Conservation (phyloP, 1,140 invertebrate species). For the Teleopsis dalmanni region DNA sequence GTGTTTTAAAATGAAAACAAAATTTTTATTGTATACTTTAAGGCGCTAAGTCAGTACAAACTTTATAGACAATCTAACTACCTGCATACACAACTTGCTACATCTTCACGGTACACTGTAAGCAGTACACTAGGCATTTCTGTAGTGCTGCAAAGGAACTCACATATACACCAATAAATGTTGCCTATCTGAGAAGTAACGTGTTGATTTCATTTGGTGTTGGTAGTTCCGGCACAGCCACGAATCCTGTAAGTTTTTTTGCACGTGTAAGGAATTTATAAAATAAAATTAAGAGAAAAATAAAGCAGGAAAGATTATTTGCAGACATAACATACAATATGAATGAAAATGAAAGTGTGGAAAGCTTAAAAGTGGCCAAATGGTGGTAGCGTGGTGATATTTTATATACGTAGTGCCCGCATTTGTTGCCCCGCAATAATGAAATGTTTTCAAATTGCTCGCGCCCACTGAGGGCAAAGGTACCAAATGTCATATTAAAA, state of each 20-base stretch:
- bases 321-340: not conserved
- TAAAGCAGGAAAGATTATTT: not conserved
- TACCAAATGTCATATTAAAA: not conserved
- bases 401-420: not conserved
- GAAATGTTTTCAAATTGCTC: too few relatives aligned
- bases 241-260: not conserved
- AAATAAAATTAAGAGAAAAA: constrained; percentile 2
- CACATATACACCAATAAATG: not conserved
- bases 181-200: not conserved
- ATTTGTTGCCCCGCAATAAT: not conserved
- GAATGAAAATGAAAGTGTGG: constrained; percentile 3
- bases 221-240: not conserved
- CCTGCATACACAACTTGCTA: too few relatives aligned
- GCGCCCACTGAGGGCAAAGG: not conserved
- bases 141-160: not conserved
- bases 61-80: too few relatives aligned
- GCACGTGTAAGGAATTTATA: constrained; percentile 5
- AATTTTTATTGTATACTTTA: too few relatives aligned
- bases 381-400: not conserved
- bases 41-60: too few relatives aligned
- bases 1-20: too few relatives aligned
- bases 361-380: not conserved
- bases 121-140: too few relatives aligned
- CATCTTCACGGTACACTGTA: too few relatives aligned
- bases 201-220: not conserved